These are phyloP conservation scores for Himalopsyche phryganea DNA, from an alignment of 1,140 invertebrate genomes.

Conservation along the genomic window DNA sequence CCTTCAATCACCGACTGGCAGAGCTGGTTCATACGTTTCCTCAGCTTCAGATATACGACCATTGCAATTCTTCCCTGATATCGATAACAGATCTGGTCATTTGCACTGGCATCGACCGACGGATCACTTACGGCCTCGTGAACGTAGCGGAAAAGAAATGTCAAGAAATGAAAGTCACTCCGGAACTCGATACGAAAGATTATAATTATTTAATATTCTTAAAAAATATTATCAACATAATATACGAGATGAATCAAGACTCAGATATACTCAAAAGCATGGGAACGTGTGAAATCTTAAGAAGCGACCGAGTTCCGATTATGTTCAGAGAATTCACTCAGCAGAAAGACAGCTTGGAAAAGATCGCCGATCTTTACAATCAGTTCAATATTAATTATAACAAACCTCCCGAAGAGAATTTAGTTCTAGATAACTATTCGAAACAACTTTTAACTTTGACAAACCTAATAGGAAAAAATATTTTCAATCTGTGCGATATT, in stretches of 20 bases:
- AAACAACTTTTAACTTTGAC: conserved; percentile 27
- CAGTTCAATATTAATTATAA: conserved; percentile 36
- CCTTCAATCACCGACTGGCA: conserved; percentile 48
- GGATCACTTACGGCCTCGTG: conserved; percentile 50
- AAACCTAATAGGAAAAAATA: conserved; percentile 45
- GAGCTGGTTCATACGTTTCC: conserved; percentile 45
- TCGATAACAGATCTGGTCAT: conserved; percentile 48
- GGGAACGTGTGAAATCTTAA: conserved; percentile 47
- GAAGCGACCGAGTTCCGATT: conserved; percentile 46
- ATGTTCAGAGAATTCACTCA: conserved; percentile 50
- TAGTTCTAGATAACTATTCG: conserved; percentile 30
- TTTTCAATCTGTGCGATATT: conserved; percentile 44
- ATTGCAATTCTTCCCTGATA: conserved; percentile 48
- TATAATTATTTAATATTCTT: conserved; percentile 49
- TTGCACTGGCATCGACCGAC: conserved; percentile 48
- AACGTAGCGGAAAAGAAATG: conserved; percentile 50
- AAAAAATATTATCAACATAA: conserved; percentile 48
- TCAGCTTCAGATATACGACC: conserved; percentile 48
- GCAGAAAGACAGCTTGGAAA: conserved; percentile 46
- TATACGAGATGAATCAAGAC: conserved; percentile 49
- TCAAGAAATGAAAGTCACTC: conserved; percentile 43
- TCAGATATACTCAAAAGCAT: conserved; percentile 46
- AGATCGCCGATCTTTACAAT: conserved; percentile 38
- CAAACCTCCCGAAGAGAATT: conserved; percentile 40
- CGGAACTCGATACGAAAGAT: conserved; percentile 46